Evolutionary conservation across 2,888 invertebrate species (phyloP).

Genomic region (Drosophila niveifrons): DNA sequence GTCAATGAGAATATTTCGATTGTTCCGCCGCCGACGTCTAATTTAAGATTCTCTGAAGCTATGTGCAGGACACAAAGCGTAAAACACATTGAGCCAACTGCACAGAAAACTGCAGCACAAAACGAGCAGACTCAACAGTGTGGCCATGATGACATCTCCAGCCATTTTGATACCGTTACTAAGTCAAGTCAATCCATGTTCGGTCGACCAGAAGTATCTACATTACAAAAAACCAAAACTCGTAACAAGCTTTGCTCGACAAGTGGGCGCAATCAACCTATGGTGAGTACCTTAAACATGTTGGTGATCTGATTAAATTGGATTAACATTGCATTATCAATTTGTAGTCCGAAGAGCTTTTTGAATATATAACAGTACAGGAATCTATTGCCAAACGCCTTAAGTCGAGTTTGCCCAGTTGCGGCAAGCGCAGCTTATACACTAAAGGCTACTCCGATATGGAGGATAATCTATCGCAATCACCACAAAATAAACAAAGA

Average conservation of each 20-base stretch:
- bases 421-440: conserved; percentile 53
- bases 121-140: not conserved
- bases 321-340: not conserved
- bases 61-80: not conserved
- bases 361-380: conserved; percentile 31
- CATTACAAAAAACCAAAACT: not conserved
- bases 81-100: not conserved
- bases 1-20: not conserved
- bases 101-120: not conserved
- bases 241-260: not conserved
- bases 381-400: conserved; percentile 13
- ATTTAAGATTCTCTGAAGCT: conserved; percentile 3
- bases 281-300: not conserved
- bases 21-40: conserved; percentile 36
- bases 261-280: not conserved
- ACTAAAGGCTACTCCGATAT: conserved; percentile 54
- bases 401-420: not conserved
- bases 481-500: not conserved
- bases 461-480: conserved; percentile 15
- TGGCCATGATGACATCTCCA: too few relatives aligned
- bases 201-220: not conserved
- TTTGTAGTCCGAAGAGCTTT: conserved; percentile 37
- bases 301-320: too few relatives aligned
- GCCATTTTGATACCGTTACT: too few relatives aligned
- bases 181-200: not conserved